Percentiles rank a stretch among this genome's conserved stretches.
These are phyloP conservation scores for Silvanus unidentatus DNA, from an alignment of 2,888 invertebrate genomes.

Conservation along the genomic window DNA sequence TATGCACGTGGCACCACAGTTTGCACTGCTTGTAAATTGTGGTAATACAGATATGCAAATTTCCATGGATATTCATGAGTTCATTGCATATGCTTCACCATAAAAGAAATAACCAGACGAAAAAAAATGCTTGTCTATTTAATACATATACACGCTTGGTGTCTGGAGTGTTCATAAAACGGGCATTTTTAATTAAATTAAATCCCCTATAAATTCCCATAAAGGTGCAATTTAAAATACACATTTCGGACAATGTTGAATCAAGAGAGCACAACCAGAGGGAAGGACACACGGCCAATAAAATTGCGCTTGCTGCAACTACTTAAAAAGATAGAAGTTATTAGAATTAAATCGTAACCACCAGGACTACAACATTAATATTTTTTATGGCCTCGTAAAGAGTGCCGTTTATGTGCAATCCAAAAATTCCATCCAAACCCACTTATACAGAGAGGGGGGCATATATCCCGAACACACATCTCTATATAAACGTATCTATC, in stretches of 20 bases:
- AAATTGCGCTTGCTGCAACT: constrained; percentile 1
- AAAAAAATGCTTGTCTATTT: no score
- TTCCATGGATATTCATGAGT: constrained; percentile 34
- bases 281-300: no score
- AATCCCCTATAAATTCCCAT: no score
- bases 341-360: constrained; percentile 3
- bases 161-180: no score
- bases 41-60: constrained; percentile 36
- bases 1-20: constrained; percentile 31
- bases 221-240: no score
- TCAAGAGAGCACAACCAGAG: not conserved
- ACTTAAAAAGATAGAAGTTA: not conserved
- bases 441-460: no score
- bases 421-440: constrained; percentile 18
- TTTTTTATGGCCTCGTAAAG: constrained; percentile 22
- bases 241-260: no score
- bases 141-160: no score
- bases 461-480: no score
- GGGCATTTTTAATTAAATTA: no score
- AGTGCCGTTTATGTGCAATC: constrained; percentile 19
- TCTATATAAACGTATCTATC: no score
- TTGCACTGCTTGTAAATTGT: constrained; percentile 34
- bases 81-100: constrained; percentile 14
- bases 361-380: constrained; percentile 1
- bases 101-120: not conserved